Evolutionary conservation across 2,888 invertebrate species (phyloP), one percentile per base, ranked within the genome.

Genomic region (Zhuqinia jingwanae): DNA sequence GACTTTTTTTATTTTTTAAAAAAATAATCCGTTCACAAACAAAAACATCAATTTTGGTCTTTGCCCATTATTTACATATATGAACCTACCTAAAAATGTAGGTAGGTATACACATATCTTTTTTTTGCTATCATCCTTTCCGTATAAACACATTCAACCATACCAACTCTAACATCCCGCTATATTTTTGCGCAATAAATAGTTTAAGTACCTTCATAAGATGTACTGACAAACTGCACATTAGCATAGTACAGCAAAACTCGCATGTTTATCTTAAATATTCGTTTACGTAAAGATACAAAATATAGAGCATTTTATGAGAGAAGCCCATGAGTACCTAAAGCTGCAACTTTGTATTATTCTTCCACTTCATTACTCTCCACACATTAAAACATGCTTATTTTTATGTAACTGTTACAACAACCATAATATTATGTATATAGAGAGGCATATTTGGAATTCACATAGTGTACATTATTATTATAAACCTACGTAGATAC

Each of bases 291-390:
- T 6, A 20, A 10, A 45, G 75, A 76, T 63, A 76, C 42, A 58
- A 42, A 36, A 10, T 20, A n/a, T n/a, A n/a, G n/a, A 75, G 45
- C 22, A 76, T 63, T 83, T 83, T 76, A 83, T 83, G 83, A 58
- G 53, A 58, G 77, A 68, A 68, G 83, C 36, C 36, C 36, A 36
- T 47, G 77, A 53, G 68, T 47, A 47, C 27, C 65, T 30, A 84
- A 20, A 79, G 27, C 65, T 65, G 42, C 47, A 76, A 22, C 42
- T 20, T 36, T n/a, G 20, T 56, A 17, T 17, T 8, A 56, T 56
- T 73, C 68, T 84, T 84, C 68, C 83, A 73, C 83, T 84, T 84
- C 83, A 84, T 84, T 84, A 77, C 77, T 76, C 17, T 47, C 27
- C 27, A 75, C 60, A 73, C 20, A 58, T 6, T 45, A 68, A 15